Evolutionary conservation across 2,113 vertebrate genomes (phyloP).

Genomic region (Percina caprodes): DNA sequence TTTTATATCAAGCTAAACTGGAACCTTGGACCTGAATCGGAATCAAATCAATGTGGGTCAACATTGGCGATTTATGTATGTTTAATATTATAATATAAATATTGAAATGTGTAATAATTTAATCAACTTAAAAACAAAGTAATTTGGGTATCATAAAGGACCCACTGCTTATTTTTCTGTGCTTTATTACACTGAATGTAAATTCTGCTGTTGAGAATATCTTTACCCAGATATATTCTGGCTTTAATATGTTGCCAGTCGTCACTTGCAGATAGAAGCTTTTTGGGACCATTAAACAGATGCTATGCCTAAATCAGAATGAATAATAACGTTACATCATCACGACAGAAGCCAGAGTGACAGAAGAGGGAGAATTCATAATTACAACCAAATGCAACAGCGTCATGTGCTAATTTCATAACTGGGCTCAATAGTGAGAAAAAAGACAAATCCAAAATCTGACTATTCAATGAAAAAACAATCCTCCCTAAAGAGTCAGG

Average conservation of each 20-base stretch:
- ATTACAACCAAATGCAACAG: not conserved
- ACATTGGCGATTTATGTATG: not conserved
- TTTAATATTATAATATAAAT: not conserved
- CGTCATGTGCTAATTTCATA: slow-evolving; percentile 2
- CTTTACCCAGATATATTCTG: not conserved
- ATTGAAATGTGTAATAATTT: not conserved
- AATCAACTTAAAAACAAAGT: not conserved
- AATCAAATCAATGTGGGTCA: too few species aligned
- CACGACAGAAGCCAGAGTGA: not conserved
- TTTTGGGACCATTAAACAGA: not conserved
- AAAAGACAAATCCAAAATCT: not conserved
- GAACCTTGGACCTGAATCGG: too few species aligned
- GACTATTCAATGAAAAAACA: not conserved
- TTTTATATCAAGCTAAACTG: too few species aligned
- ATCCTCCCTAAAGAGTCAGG: not conserved
- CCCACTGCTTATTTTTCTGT: not conserved
- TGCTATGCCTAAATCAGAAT: slow-evolving; percentile 5
- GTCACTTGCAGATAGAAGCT: not conserved
- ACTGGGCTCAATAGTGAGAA: not conserved
- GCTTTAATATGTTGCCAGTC: not conserved
- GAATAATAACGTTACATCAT: slow-evolving; percentile 36
- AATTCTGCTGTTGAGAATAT: not conserved
- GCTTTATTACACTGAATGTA: not conserved
- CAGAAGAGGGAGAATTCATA: not conserved
- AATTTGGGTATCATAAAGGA: too few species aligned